Percentiles rank a stretch among this genome's conserved stretches.
phyloP scores from a whole-genome alignment of 2,888 invertebrate species.

The Syritta pipiens region DNA sequence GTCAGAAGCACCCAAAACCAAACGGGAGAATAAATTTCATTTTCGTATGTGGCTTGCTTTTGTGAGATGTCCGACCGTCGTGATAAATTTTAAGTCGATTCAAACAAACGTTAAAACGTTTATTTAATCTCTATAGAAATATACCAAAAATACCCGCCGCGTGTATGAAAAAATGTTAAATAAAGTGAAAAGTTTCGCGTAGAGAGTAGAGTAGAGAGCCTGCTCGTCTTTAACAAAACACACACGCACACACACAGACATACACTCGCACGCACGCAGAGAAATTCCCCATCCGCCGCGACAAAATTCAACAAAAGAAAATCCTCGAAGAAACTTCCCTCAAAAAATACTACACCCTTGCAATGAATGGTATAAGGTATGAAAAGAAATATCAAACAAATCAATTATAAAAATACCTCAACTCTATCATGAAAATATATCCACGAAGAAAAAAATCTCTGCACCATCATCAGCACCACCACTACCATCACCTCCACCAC shows the following conservation, averaged over 20 bases:
- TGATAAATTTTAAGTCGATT: constrained; percentile 50
- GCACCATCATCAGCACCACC: constrained; percentile 37
- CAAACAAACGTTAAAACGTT: too few relatives aligned
- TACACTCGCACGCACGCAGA: constrained; percentile 23
- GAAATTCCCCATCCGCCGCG: constrained; percentile 37
- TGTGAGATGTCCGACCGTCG: constrained; percentile 62
- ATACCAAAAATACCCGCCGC: neutral
- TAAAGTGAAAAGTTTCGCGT: constrained; percentile 30
- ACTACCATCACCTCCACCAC: constrained; percentile 1
- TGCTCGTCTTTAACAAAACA: constrained; percentile 10
- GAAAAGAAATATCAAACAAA: constrained; percentile 20
- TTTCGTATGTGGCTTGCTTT: constrained; percentile 65
- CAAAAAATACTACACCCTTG: constrained; percentile 35
- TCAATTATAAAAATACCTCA: neutral
- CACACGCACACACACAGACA: constrained; percentile 23
- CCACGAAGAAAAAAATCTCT: constrained; percentile 34
- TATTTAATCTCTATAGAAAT: neutral
- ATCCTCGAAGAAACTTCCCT: constrained; percentile 6
- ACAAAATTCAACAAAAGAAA: constrained; percentile 50
- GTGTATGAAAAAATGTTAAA: constrained; percentile 18
- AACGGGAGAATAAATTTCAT: constrained; percentile 60
- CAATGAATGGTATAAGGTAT: constrained; percentile 69
- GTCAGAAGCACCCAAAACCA: constrained; percentile 42
- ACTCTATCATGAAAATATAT: constrained; percentile 10
- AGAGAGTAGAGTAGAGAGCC: neutral